Evolutionary conservation across 2,888 invertebrate genomes (phyloP).

Genomic region (Halocaridina rubra): DNA sequence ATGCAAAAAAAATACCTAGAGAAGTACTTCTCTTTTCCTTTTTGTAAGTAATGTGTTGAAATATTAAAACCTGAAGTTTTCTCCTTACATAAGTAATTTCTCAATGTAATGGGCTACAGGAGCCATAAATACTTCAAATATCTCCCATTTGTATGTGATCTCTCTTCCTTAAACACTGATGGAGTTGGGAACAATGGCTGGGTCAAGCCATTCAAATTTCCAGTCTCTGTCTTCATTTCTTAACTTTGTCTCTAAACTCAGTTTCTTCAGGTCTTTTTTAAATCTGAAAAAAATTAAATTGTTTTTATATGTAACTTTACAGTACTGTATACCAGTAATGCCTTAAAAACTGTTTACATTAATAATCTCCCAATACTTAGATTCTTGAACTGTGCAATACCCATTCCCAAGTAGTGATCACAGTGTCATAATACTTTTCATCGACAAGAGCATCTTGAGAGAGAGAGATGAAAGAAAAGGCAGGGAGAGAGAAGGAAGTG

Average conservation of each 20-base stretch:
- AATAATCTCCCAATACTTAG: background rate
- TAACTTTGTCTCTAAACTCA: constrained; percentile 67
- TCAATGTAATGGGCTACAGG: too few relatives aligned
- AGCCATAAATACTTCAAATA: too few relatives aligned
- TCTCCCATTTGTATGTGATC: too few relatives aligned
- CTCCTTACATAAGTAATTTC: too few relatives aligned
- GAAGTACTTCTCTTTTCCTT: too few relatives aligned
- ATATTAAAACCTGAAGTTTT: too few relatives aligned
- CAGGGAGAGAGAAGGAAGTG: background rate
- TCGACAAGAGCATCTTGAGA: too few relatives aligned
- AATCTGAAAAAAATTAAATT: constrained; percentile 66
- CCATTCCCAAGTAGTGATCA: too few relatives aligned
- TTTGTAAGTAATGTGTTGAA: too few relatives aligned
- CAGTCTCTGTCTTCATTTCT: constrained; percentile 67
- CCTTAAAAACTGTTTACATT: background rate
- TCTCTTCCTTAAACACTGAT: constrained; percentile 69
- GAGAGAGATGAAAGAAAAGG: background rate
- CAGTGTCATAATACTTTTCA: too few relatives aligned
- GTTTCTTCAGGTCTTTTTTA: constrained; percentile 67
- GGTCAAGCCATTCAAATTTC: constrained; percentile 68
- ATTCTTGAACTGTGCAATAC: background rate
- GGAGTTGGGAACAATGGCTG: constrained; percentile 69
- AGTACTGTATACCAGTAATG: background rate
- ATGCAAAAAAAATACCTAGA: too few relatives aligned
- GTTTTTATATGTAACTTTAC: background rate